A percentile compares a stretch with the other conserved stretches of the same genome.
Conservation (phyloP, 2,113 vertebrate species). For the Macrotis lagotis region DNA sequence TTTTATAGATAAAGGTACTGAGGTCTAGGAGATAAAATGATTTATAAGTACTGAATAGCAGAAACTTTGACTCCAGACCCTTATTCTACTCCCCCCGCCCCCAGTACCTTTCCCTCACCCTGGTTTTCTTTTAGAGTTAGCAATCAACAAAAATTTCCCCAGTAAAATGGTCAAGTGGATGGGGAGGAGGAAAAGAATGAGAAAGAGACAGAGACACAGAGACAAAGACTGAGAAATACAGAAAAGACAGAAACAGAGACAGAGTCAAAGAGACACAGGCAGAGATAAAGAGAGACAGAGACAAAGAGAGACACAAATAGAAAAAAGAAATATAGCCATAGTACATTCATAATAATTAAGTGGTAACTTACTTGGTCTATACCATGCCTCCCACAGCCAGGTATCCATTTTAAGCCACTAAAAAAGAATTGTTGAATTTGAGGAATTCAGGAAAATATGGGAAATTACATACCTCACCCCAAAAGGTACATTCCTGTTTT, state of each 20-base stretch:
- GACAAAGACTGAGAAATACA: too few species aligned
- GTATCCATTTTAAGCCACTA: slow-evolving; percentile 31
- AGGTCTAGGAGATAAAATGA: background rate
- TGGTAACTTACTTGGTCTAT: background rate
- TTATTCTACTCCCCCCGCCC: background rate
- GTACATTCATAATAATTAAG: background rate
- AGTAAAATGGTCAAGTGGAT: background rate
- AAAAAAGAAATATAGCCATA: background rate
- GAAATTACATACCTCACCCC: background rate
- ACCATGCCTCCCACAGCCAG: slow-evolving; percentile 12
- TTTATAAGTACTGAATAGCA: background rate
- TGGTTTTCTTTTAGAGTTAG: background rate
- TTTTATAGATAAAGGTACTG: background rate
- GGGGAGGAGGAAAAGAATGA: background rate
- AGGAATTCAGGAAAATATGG: background rate
- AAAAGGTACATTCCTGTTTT: slow-evolving; percentile 23
- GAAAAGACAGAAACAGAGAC: too few species aligned
- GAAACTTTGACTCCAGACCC: background rate
- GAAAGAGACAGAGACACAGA: too few species aligned
- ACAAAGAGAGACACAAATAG: too few species aligned
- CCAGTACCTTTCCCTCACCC: background rate
- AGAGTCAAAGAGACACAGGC: background rate
- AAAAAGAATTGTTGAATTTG: slow-evolving; percentile 7
- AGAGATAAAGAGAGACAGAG: background rate
- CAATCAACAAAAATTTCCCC: background rate